Conservation (phyloP, 1,140 invertebrate genomes). For the Formica selysi region DNA sequence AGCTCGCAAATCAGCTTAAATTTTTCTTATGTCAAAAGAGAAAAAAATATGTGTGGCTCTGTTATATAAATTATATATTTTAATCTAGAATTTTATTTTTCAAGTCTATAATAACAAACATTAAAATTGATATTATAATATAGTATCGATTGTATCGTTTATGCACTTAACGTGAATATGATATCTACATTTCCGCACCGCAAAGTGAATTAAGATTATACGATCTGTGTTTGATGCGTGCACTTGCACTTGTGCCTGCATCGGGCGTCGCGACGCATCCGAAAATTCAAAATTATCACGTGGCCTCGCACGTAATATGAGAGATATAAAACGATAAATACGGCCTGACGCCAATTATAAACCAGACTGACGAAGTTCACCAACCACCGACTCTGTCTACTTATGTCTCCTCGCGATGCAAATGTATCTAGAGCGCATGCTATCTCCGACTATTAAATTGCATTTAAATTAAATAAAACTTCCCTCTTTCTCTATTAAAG, state of each 20-base stretch:
- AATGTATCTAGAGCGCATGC: neutral
- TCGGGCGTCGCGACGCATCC: neutral
- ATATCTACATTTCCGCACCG: neutral
- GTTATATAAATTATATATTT: neutral
- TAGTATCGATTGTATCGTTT: neutral
- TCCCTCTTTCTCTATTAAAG: neutral
- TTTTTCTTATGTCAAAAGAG: no score
- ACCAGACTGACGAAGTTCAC: constrained; percentile 62
- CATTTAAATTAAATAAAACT: neutral
- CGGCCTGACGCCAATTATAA: constrained; percentile 58
- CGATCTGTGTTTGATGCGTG: constrained; percentile 31
- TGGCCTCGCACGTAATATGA: constrained; percentile 32
- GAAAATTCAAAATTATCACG: constrained; percentile 55
- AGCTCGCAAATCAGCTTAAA: neutral
- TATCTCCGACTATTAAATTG: neutral
- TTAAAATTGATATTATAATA: neutral
- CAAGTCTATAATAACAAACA: neutral
- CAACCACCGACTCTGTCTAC: constrained; percentile 56
- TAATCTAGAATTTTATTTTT: neutral
- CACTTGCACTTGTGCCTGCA: neutral
- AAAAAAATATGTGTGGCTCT: neutral
- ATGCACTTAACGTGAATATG: neutral
- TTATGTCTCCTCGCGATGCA: neutral
- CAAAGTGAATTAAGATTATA: constrained; percentile 25
- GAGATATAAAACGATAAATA: constrained; percentile 43